A percentile compares a stretch with the other conserved stretches of the same genome.
These are phyloP conservation scores for Crocodylus rhombifer DNA, from an alignment of 2,797 vertebrate species.

Conservation along the genomic window DNA sequence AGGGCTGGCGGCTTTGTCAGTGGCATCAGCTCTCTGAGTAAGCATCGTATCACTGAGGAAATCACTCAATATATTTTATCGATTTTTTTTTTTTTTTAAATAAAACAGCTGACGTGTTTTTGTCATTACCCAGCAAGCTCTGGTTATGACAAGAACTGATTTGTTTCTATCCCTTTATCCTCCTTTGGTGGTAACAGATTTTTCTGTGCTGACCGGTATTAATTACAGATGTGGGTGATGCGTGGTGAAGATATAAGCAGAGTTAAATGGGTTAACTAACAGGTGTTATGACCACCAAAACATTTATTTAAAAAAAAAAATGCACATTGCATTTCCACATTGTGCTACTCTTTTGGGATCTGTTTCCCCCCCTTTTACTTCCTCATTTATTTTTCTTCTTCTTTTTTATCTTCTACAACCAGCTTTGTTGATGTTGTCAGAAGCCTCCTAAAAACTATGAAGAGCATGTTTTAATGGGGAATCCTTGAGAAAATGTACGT, in stretches of 20 bases:
- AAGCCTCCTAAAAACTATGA: no score
- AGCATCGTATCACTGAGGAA: not conserved
- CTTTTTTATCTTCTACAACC: not conserved
- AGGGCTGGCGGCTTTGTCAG: not conserved
- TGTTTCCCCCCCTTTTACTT: not conserved
- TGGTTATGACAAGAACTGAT: fast-evolving
- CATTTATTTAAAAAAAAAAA: not conserved
- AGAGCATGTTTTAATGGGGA: no score
- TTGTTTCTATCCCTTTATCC: fast-evolving
- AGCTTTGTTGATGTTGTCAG: not conserved
- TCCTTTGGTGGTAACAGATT: fast-evolving
- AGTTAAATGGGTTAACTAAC: not conserved
- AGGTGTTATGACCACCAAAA: not conserved
- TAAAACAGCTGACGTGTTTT: not conserved
- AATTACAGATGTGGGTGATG: not conserved
- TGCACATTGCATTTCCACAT: not conserved
- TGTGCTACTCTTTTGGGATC: fast-evolving
- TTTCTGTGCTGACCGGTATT: not conserved
- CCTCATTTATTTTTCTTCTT: not conserved
- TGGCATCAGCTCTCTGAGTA: not conserved
- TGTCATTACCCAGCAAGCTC: not conserved
- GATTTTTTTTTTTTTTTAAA: not conserved
- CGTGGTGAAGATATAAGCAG: not conserved
- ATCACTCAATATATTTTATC: not conserved
- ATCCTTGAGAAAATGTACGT: no score